Evolutionary conservation across 2,797 vertebrate species (phyloP), one percentile per base, ranked within the genome.

Genomic region (Alfaro cultratus): DNA sequence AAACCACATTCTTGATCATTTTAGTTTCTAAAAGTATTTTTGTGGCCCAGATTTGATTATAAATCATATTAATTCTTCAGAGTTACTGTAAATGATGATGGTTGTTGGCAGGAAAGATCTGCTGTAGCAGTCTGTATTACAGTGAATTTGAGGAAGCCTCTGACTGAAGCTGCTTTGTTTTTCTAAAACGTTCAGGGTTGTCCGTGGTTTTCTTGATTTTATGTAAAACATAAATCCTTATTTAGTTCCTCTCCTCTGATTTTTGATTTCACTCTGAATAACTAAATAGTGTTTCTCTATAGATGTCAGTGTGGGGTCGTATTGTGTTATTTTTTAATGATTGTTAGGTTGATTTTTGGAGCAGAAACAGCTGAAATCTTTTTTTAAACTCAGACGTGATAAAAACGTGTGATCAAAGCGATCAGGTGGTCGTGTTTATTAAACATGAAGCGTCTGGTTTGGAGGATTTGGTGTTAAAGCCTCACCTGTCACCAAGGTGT

Each of bases 401-500:
- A 1, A 67, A 23, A 67, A 3, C 1, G 11, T 60, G 29, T 60
- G 29, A 31, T 62, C 34, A 8, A 62, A 12, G 31, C 8, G 62
- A 36, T 23, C 34, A 67, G 62, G 62, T 6, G 18, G 16, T 34
- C 16, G 18, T 36, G 21, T 70, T 51, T 16, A 5, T 23, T 13
- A 18, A 18, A 68, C 43, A 45, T 71, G 57, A 55, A n/a, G 39
- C 71, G 43, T 73, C 23, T 1, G 34, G 74, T 81, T 47, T 16
- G 70, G 74, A 77, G 84, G 51, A 83, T 55, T 29, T 76, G 83
- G 34, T 57, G 31, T 80, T 47, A 7, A 76, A 79, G 46, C 94
- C 97, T 92, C 93, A 99, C 98, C 97, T 74, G 96, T 96, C 73
- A 98, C 94, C 88, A 97, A 79, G 0, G 93, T 97, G 91, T 97